Percentiles rank a stretch among this genome's conserved stretches.
These are phyloP conservation scores for Empidonax alnorum DNA, from an alignment of 2,113 vertebrate genomes.

Conservation along the genomic window DNA sequence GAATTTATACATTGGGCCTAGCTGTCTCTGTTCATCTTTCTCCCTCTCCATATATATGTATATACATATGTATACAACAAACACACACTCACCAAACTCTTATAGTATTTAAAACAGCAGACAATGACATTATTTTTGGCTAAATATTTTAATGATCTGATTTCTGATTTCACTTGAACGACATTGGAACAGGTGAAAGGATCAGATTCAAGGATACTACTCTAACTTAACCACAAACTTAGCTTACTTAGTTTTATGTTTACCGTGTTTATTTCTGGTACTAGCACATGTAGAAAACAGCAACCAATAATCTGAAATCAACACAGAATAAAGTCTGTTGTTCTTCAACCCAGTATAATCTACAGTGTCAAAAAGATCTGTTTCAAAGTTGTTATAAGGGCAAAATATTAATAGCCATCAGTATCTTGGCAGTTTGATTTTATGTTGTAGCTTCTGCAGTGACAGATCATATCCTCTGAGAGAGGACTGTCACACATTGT, in stretches of 20 bases:
- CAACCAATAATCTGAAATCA: not conserved
- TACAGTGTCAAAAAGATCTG: not conserved
- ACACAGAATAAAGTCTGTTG: not conserved
- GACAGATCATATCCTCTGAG: not conserved
- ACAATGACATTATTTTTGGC: not conserved
- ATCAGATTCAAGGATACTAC: not conserved
- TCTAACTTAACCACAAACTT: not conserved
- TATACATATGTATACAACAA: fast-evolving
- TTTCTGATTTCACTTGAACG: not conserved
- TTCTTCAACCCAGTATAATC: not conserved
- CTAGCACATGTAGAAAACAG: not conserved
- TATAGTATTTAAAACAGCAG: not conserved
- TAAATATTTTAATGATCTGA: not conserved
- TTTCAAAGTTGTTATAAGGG: not conserved
- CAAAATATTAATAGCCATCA: not conserved
- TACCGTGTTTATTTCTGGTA: not conserved
- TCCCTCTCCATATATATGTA: fast-evolving
- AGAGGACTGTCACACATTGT: not conserved
- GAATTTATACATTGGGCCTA: not conserved
- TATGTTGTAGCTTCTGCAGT: not conserved
- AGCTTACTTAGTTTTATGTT: not conserved
- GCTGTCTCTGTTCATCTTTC: not conserved
- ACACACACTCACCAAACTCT: not conserved
- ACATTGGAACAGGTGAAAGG: not conserved
- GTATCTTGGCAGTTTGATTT: not conserved